Evolutionary conservation across 1,140 invertebrate species (phyloP).

Genomic region (Drosophila baimaii): DNA sequence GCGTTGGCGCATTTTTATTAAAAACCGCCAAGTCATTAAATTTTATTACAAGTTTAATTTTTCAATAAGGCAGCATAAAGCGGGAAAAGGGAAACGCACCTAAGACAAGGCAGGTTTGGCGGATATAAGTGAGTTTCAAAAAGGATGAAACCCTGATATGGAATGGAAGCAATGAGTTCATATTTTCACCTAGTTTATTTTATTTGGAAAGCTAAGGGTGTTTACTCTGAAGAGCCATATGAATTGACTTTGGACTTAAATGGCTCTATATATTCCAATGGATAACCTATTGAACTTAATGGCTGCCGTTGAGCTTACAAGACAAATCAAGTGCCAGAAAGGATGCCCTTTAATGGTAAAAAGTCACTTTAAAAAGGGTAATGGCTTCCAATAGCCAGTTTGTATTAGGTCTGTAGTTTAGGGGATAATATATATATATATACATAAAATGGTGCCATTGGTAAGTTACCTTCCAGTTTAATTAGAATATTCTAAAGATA

Average conservation of each 20-base stretch:
- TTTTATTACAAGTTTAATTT: slow-evolving; percentile 82
- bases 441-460: no score
- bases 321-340: background rate
- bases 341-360: background rate
- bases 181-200: slow-evolving; percentile 22
- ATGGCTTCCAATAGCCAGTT: background rate
- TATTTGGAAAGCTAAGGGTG: background rate
- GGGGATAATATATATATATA: no score
- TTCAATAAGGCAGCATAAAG: slow-evolving; percentile 69
- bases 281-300: background rate
- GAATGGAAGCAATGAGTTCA: background rate
- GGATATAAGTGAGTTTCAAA: slow-evolving; percentile 13
- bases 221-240: background rate
- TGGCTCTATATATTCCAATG: background rate
- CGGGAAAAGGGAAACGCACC: slow-evolving; percentile 15
- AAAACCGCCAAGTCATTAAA: slow-evolving; percentile 81
- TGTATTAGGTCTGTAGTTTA: no score
- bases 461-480: background rate
- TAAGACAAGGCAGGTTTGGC: slow-evolving; percentile 5
- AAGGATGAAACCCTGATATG: slow-evolving; percentile 10
- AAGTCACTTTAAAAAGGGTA: background rate
- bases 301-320: background rate
- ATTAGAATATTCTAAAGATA: no score
- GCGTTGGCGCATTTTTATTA: slow-evolving; percentile 60
- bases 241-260: background rate